Conservation (phyloP, 2,113 vertebrate genomes). For the Cheirogaleus medius region DNA sequence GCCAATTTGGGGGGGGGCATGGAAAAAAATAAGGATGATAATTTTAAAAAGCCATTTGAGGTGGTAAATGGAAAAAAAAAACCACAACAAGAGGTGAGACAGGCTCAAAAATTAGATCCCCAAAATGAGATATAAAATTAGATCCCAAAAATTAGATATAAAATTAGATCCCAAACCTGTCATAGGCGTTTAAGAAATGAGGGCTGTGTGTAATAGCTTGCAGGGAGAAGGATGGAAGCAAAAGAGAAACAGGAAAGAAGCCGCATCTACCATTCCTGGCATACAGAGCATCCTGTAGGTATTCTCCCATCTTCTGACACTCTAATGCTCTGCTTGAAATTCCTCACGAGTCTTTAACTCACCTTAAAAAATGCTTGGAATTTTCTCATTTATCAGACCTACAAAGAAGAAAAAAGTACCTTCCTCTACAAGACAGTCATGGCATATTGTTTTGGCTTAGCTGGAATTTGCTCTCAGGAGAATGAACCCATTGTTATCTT, state of each 20-base stretch:
- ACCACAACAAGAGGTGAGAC: background rate
- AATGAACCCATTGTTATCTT: conserved; percentile 21
- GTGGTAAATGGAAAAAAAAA: background rate
- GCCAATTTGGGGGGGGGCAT: background rate
- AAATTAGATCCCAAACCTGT: background rate
- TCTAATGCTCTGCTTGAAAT: background rate
- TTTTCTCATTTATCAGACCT: conserved; percentile 46
- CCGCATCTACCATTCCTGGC: background rate
- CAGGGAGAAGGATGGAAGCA: background rate
- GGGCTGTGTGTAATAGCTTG: background rate
- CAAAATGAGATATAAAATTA: too few relatives aligned
- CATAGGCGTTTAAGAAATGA: background rate
- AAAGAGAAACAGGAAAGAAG: background rate
- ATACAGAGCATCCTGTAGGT: background rate
- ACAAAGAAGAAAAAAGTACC: conserved; percentile 46
- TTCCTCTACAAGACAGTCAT: background rate
- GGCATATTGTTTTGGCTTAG: background rate
- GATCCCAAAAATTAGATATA: too few relatives aligned
- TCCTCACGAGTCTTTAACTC: background rate
- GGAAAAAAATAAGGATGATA: background rate
- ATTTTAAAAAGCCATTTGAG: background rate
- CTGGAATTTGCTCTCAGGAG: background rate
- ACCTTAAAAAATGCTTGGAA: background rate
- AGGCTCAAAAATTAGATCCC: too few relatives aligned
- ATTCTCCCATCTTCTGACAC: background rate